These are phyloP conservation scores for Pseudorasbora parva DNA, from an alignment of 2,113 vertebrate species.

Conservation along the genomic window DNA sequence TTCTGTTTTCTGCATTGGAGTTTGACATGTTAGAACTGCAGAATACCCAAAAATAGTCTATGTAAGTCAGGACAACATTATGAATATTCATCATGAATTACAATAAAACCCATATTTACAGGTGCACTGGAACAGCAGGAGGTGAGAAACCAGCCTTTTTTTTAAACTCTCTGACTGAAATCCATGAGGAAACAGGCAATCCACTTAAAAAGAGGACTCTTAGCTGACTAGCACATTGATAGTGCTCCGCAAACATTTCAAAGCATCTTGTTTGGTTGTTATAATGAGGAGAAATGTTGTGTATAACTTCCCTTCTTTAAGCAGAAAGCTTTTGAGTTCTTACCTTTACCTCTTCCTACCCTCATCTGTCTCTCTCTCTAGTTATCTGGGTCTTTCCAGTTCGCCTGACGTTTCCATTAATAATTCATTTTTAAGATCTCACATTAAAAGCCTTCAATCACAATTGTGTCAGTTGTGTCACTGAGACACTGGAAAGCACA, in stretches of 20 bases:
- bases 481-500: not conserved
- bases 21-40: not conserved
- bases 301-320: not conserved
- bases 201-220: not conserved
- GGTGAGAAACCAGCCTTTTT: not conserved
- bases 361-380: not conserved
- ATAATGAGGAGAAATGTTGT: not conserved
- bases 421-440: constrained; percentile 3
- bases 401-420: not conserved
- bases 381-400: not conserved
- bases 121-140: not conserved
- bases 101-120: not conserved
- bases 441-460: constrained; percentile 15
- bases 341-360: not conserved
- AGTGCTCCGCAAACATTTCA: not conserved
- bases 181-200: not conserved
- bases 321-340: not conserved
- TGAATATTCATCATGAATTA: not conserved
- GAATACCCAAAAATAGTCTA: not conserved
- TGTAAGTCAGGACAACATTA: not conserved
- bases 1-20: not conserved
- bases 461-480: constrained; percentile 3
- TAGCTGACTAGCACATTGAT: not conserved
- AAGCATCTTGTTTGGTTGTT: not conserved
- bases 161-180: not conserved